These are phyloP conservation scores for Anhinga anhinga DNA, from an alignment of 2,113 vertebrate genomes.

Conservation along the genomic window DNA sequence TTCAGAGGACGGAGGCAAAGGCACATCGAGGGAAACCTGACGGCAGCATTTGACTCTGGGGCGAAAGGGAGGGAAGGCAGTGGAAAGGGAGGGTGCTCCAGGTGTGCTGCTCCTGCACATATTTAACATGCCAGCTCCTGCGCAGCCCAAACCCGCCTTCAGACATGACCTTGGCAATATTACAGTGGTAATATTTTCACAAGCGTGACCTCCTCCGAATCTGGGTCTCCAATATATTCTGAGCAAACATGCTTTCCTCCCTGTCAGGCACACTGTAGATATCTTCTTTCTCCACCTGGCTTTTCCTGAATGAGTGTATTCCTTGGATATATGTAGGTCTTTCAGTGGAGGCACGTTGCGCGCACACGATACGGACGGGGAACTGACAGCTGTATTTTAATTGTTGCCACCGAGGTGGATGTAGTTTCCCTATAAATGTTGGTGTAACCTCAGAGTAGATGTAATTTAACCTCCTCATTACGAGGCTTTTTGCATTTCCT, in stretches of 20 bases:
- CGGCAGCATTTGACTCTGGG: not conserved
- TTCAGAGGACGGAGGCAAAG: fast-evolving
- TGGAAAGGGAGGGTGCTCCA: not conserved
- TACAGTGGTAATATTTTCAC: constrained; percentile 29
- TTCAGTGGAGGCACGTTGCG: not conserved
- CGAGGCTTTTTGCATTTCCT: not conserved
- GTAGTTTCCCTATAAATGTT: not conserved
- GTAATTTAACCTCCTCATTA: not conserved
- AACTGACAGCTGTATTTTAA: not conserved
- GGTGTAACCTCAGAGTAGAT: not conserved
- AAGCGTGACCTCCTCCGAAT: not conserved
- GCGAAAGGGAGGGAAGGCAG: not conserved
- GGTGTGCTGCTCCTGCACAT: not conserved
- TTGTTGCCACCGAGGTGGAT: not conserved
- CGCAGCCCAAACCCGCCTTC: not conserved
- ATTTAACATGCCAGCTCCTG: not conserved
- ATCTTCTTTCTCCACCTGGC: constrained; percentile 14
- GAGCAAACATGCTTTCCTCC: constrained; percentile 46
- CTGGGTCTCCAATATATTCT: constrained; percentile 39
- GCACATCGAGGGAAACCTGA: fast-evolving
- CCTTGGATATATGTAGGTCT: fast-evolving
- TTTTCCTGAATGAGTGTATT: not conserved
- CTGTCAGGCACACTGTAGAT: not conserved
- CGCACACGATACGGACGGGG: fast-evolving
- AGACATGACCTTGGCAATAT: not conserved